These are phyloP conservation scores for Plestiodon gilberti DNA, from an alignment of 2,113 vertebrate species.

Conservation along the genomic window DNA sequence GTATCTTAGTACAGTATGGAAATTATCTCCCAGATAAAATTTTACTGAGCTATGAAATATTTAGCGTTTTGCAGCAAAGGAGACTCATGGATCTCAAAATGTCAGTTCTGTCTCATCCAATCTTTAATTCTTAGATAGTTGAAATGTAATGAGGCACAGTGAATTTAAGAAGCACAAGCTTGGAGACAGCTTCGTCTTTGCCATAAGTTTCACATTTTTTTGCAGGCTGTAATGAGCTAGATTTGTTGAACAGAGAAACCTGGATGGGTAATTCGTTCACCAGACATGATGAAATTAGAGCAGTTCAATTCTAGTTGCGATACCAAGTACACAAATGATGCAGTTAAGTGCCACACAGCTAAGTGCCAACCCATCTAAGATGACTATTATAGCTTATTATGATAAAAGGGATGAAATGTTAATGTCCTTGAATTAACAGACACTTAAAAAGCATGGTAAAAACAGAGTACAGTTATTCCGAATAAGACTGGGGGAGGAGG, in stretches of 20 bases:
- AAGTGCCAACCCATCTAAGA: background rate
- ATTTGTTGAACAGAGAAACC: constrained; percentile 8
- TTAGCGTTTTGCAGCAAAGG: constrained; percentile 22
- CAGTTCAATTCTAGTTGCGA: constrained; percentile 1
- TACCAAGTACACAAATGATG: background rate
- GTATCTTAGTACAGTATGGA: background rate
- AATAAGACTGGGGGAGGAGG: background rate
- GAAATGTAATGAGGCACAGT: constrained; percentile 12
- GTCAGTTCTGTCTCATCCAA: constrained; percentile 1
- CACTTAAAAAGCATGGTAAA: background rate
- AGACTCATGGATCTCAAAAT: background rate
- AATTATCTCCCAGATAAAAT: constrained; percentile 28
- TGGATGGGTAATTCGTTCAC: constrained; percentile 11
- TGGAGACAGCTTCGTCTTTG: background rate
- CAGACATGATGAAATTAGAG: constrained; percentile 17
- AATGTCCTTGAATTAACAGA: background rate
- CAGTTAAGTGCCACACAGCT: background rate
- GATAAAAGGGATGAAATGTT: constrained; percentile 14
- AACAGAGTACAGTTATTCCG: background rate
- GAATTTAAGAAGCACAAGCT: constrained; percentile 27
- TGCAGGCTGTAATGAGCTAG: constrained; percentile 24
- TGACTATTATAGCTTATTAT: background rate
- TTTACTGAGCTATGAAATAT: constrained; percentile 23
- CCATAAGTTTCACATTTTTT: background rate
- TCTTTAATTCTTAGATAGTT: constrained; percentile 16